Evolutionary conservation across 2,888 invertebrate genomes (phyloP).

Genomic region (Cheilosia grossa): DNA sequence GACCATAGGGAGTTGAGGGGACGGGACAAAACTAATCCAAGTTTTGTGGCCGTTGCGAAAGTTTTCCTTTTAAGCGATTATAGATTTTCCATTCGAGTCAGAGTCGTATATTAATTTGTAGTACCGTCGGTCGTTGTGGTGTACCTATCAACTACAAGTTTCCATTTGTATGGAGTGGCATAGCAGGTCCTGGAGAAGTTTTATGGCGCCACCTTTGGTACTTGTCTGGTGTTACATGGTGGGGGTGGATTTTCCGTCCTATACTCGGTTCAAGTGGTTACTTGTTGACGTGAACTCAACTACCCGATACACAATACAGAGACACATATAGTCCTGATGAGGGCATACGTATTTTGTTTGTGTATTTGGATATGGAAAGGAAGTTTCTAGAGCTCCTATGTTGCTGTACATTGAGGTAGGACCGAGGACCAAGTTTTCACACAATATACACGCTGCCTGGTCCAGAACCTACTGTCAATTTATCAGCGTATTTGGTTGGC

Average conservation of each 20-base stretch:
- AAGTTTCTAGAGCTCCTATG: slow-evolving; percentile 9
- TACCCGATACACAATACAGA: slow-evolving; percentile 6
- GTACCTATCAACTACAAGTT: slow-evolving; percentile 61
- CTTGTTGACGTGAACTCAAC: slow-evolving; percentile 69
- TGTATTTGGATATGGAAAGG: not conserved
- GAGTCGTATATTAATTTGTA: slow-evolving; percentile 72
- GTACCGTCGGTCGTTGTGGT: slow-evolving; percentile 58
- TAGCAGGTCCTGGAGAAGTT: slow-evolving; percentile 24
- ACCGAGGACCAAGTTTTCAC: slow-evolving; percentile 42
- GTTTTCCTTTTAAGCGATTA: slow-evolving; percentile 73
- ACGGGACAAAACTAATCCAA: slow-evolving; percentile 56
- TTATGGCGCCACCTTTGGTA: slow-evolving; percentile 40
- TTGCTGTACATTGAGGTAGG: slow-evolving; percentile 41
- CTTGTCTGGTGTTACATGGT: slow-evolving; percentile 31
- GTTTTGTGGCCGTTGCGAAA: slow-evolving; percentile 62
- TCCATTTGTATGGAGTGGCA: slow-evolving; percentile 52
- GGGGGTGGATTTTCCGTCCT: slow-evolving; percentile 29
- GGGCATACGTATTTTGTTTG: not conserved
- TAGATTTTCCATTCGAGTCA: slow-evolving; percentile 66
- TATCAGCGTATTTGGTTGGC: slow-evolving; percentile 4
- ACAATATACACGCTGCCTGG: slow-evolving; percentile 1
- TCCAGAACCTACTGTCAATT: slow-evolving; percentile 44
- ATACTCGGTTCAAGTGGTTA: slow-evolving; percentile 58
- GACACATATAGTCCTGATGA: slow-evolving; percentile 8
- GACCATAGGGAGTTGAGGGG: not conserved